Evolutionary conservation across 2,888 invertebrate species (phyloP).

Genomic region (Amorpha juglandis): DNA sequence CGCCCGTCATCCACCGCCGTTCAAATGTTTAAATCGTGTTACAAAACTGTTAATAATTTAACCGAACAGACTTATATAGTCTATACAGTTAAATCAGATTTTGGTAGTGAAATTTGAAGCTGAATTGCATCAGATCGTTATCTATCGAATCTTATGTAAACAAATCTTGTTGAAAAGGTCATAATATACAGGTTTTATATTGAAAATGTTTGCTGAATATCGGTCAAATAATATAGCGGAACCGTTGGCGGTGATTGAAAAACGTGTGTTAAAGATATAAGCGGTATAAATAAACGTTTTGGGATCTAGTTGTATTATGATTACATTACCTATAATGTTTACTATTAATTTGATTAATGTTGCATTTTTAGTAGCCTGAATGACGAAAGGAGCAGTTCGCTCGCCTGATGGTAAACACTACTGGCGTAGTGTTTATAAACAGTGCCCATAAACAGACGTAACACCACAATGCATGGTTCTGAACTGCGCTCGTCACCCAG

Average conservation of each 20-base stretch:
- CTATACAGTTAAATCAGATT: slow-evolving; percentile 34
- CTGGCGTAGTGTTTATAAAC: no score
- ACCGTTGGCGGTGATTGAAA: slow-evolving; percentile 14
- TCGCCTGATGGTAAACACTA: no score
- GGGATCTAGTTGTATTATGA: no score
- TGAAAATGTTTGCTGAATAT: background rate
- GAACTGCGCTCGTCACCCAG: no score
- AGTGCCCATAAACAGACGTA: no score
- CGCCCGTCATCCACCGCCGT: slow-evolving; percentile 46
- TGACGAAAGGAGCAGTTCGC: no score
- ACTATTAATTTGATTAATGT: no score
- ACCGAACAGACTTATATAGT: slow-evolving; percentile 40
- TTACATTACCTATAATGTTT: no score
- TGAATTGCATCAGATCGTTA: slow-evolving; percentile 45
- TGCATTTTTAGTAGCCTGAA: no score
- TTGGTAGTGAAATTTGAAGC: slow-evolving; percentile 47
- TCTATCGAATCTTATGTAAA: slow-evolving; percentile 50
- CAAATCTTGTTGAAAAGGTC: slow-evolving; percentile 43
- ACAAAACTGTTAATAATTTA: slow-evolving; percentile 41
- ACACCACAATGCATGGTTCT: no score
- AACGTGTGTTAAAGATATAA: background rate
- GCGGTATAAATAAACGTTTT: background rate
- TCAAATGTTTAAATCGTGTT: slow-evolving; percentile 51
- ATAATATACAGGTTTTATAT: slow-evolving; percentile 14
- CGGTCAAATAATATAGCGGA: background rate